These are phyloP conservation scores for Hypomecis punctinalis DNA, from an alignment of 2,888 invertebrate genomes.

Conservation along the genomic window DNA sequence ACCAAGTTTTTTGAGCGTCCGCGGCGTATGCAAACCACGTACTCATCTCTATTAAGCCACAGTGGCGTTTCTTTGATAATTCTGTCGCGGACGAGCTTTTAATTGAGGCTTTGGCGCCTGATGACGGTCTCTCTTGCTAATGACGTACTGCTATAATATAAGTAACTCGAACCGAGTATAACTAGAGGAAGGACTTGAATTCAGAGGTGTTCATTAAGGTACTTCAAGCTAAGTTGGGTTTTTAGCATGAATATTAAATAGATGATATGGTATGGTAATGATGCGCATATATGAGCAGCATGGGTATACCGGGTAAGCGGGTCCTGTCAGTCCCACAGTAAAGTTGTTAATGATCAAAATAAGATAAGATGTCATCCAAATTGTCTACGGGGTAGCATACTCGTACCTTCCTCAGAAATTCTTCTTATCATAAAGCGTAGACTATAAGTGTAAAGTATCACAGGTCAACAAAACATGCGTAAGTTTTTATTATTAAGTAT, in stretches of 20 bases:
- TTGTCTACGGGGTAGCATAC: no score
- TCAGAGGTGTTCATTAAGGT: background rate
- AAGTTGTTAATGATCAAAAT: no score
- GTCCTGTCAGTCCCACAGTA: no score
- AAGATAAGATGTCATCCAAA: no score
- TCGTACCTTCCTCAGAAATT: no score
- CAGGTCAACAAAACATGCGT: no score
- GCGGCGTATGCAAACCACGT: constrained; percentile 65
- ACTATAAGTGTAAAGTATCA: no score
- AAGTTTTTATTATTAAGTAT: no score
- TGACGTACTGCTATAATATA: constrained; percentile 32
- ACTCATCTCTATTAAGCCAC: constrained; percentile 70
- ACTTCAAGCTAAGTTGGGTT: background rate
- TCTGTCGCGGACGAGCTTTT: constrained; percentile 58
- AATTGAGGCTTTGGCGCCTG: constrained; percentile 63
- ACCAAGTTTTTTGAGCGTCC: constrained; percentile 63
- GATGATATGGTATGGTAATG: no score
- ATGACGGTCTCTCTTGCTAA: constrained; percentile 55
- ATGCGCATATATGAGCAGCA: no score
- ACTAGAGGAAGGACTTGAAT: background rate
- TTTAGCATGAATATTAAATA: background rate
- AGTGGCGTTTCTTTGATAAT: constrained; percentile 64
- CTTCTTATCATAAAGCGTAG: no score
- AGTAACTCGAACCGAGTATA: background rate
- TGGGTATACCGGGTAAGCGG: no score